A percentile compares a stretch with the other conserved stretches of the same genome.
Conservation (phyloP, 2,113 vertebrate species). For the Thunnus maccoyii region DNA sequence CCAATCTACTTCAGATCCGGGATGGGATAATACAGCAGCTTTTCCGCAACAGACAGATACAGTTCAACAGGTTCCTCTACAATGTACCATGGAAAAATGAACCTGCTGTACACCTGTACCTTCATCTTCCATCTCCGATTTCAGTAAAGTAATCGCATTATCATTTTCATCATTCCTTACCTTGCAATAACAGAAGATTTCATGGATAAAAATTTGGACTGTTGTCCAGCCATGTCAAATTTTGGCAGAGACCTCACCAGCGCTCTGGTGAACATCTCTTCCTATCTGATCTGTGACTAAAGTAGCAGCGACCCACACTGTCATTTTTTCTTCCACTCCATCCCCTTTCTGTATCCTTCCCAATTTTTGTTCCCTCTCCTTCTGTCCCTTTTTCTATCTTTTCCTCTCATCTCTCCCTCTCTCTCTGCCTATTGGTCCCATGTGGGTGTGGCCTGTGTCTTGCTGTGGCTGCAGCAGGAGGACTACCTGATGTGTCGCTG, state of each 20-base stretch:
- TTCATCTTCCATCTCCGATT: slow-evolving; percentile 15
- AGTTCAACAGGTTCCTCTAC: slow-evolving; percentile 24
- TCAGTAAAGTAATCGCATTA: slow-evolving; percentile 14
- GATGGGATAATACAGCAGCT: slow-evolving; percentile 31
- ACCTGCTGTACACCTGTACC: slow-evolving; percentile 50
- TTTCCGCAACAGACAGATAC: slow-evolving; percentile 39
- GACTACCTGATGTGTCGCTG: slow-evolving; percentile 84
- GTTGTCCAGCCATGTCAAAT: slow-evolving; percentile 9
- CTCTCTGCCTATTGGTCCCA: slow-evolving; percentile 38
- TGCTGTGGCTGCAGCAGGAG: slow-evolving; percentile 77
- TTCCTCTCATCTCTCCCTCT: slow-evolving; percentile 34
- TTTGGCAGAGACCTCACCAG: slow-evolving; percentile 25
- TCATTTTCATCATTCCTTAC: slow-evolving; percentile 29
- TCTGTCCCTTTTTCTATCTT: slow-evolving; percentile 17
- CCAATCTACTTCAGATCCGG: slow-evolving; percentile 44
- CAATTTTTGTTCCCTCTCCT: slow-evolving; percentile 7
- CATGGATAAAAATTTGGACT: slow-evolving; percentile 35
- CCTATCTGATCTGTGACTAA: slow-evolving; percentile 37
- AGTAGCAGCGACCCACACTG: slow-evolving; percentile 7
- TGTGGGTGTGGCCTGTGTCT: slow-evolving; percentile 64
- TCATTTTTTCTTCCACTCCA: not conserved
- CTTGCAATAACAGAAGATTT: slow-evolving; percentile 33
- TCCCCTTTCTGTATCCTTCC: slow-evolving; percentile 21
- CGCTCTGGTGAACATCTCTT: slow-evolving; percentile 38
- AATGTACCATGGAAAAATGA: slow-evolving; percentile 27